Conservation (phyloP, 2,797 vertebrate species). For the Sebastes cheni region DNA sequence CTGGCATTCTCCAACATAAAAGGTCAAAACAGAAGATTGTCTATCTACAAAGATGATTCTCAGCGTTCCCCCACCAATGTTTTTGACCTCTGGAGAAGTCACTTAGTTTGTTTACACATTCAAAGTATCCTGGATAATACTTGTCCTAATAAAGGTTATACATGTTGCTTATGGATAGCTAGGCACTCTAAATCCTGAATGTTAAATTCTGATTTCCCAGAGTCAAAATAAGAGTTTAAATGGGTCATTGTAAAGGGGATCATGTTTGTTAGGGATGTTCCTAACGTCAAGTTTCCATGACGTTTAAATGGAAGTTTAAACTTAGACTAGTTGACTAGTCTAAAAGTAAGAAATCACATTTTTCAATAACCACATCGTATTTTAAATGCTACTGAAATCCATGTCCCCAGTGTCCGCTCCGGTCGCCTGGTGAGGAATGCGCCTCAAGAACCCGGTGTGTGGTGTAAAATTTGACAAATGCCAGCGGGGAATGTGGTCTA, state of each 20-base stretch:
- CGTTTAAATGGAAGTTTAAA: no score
- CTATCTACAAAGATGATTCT: not conserved
- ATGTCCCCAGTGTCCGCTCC: no score
- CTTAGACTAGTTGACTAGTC: no score
- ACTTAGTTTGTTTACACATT: not conserved
- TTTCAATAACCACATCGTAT: no score
- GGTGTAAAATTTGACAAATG: no score
- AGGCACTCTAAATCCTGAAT: not conserved
- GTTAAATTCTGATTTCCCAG: not conserved
- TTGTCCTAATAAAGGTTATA: not conserved
- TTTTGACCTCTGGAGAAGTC: constrained; percentile 12
- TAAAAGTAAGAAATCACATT: no score
- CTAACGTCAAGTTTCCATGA: no score
- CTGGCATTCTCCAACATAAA: not conserved
- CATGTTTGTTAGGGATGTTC: not conserved
- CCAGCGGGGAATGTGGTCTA: no score
- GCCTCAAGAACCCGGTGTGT: no score
- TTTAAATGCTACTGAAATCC: no score
- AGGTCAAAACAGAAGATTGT: constrained; percentile 27
- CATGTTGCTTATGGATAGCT: not conserved
- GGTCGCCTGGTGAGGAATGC: no score
- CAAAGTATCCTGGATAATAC: not conserved
- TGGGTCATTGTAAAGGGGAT: not conserved
- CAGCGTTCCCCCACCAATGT: not conserved
- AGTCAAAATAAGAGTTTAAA: not conserved